Evolutionary conservation across 2,113 vertebrate species (phyloP), one percentile per base, ranked within the genome.

Genomic region (Lophotis ruficrista): DNA sequence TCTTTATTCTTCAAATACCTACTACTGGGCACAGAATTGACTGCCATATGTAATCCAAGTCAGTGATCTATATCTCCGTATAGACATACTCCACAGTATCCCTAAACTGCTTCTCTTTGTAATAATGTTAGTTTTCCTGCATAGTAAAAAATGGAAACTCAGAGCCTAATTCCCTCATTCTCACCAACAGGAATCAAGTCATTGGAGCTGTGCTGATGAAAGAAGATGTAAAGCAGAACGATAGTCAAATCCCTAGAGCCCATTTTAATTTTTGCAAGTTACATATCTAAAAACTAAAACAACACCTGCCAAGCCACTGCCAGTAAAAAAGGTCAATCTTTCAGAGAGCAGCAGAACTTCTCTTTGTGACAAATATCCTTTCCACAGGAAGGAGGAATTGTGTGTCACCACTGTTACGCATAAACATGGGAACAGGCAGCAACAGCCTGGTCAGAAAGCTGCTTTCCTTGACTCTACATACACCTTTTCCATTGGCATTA

Each of bases 1-100:
- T 93, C 58, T 91, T 92, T 96, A 87, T 95, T 96, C 94, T 94
- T 95, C 94, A 94, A 83, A 94, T 89, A 92, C 77, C 91, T 97
- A 95, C 94, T 96, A 89, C 95, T 69, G 83, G 91, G 96, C 89
- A 94, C 75, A 14, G 62, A 91, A 89, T 30, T 77, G 66, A 95
- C 73, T 94, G 81, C 87, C 66, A 66, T 94, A 77, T 94, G 65
- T 93, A 94, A 89, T 91, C 66, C 83, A 93, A 95, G 73, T 79
- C 91, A 83, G 65, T 83, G 96, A 96, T 95, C 91, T 96, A 18
- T 82, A 91, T 61, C 92, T 89, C 57, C 31, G 18, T 58, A 50
- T 76, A 95, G 86, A 93, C 77, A 80, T 69, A 89, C 45, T 69
- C 73, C 62, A 89, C 54, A 85, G 69, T 69, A 70, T 64, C 77